Evolutionary conservation across 2,888 invertebrate genomes (phyloP), one percentile per base, ranked within the genome.

Genomic region (Calameuta pallipes): DNA sequence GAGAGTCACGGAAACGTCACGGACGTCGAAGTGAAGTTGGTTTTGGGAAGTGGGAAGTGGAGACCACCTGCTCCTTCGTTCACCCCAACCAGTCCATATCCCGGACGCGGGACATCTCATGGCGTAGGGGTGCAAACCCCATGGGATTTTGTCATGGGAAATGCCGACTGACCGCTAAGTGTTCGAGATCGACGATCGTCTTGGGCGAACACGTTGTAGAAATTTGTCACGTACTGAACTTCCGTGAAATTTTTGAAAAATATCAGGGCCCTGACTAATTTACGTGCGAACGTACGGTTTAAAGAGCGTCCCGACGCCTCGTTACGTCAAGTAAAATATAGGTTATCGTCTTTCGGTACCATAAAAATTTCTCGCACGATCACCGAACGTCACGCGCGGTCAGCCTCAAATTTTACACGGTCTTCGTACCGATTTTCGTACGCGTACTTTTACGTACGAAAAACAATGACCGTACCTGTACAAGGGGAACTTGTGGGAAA

Each of bases 161-260:
- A 78, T 76, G 76, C 73, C 73, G 70, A 75, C 76, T 41, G 76
- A 80, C 68, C 76, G 80, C 78, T 78, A 76, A 80, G 80, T 80
- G 78, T 73, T 68, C 74, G 70, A 68, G 76, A 69, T 75, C 69
- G 75, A 75, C 37, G 71, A 69, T 41, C 56, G 76, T 41, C 80
- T 36, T 74, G 34, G 70, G 4, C 15, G 15, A 13, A 77, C 82
- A 81, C 79, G 75, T 79, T 76, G 78, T 80, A 75, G 34, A 74
- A 80, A 84, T 84, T 84, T 82, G 84, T 84, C 84, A 84, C 84
- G 84, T 84, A 74, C 82, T 74, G 76, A 74, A 79, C 80, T 83
- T 84, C 84, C 80, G 80, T 78, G 78, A 79, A 80, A 83, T 80
- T 70, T 73, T 70, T 30, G 75, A 70, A 76, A 74, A 69, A 75